These are phyloP conservation scores for Charadrius vociferus DNA, from an alignment of 2,113 vertebrate genomes.

Conservation along the genomic window DNA sequence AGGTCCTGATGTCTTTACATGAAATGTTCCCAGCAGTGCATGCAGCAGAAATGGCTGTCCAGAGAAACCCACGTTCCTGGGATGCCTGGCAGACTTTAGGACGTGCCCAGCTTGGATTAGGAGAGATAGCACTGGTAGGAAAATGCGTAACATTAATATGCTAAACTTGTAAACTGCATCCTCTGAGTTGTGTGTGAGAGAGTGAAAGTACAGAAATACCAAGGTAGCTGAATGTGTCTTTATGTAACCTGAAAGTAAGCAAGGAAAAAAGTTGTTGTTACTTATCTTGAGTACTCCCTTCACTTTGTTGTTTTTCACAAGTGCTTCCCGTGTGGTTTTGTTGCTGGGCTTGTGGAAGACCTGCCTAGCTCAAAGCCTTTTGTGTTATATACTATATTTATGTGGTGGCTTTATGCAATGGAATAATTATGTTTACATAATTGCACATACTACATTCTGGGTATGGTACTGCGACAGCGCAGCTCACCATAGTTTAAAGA, in stretches of 20 bases:
- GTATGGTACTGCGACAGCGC: background rate
- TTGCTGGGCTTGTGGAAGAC: background rate
- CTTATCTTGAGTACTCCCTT: background rate
- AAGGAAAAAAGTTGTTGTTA: background rate
- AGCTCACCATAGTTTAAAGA: background rate
- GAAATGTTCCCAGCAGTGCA: conserved; percentile 94
- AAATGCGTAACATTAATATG: background rate
- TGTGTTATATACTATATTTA: background rate
- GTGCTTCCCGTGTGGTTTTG: background rate
- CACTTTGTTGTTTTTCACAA: background rate
- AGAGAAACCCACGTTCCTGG: conserved; percentile 88
- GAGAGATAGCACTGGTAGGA: conserved; percentile 91
- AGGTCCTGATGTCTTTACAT: conserved; percentile 91
- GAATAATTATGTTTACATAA: background rate
- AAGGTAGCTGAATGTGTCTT: background rate
- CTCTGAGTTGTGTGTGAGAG: background rate
- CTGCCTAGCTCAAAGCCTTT: background rate
- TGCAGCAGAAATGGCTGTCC: conserved; percentile 91
- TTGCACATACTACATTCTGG: background rate
- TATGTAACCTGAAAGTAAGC: background rate
- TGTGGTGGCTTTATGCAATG: background rate
- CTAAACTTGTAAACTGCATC: background rate
- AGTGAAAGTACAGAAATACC: background rate
- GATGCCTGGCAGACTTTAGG: conserved; percentile 95
- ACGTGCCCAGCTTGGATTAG: conserved; percentile 91